A percentile compares a stretch with the other conserved stretches of the same genome.
These are phyloP conservation scores for Plumapathes pennacea DNA, from an alignment of 92 coral and sea anemone genomes.

Conservation along the genomic window DNA sequence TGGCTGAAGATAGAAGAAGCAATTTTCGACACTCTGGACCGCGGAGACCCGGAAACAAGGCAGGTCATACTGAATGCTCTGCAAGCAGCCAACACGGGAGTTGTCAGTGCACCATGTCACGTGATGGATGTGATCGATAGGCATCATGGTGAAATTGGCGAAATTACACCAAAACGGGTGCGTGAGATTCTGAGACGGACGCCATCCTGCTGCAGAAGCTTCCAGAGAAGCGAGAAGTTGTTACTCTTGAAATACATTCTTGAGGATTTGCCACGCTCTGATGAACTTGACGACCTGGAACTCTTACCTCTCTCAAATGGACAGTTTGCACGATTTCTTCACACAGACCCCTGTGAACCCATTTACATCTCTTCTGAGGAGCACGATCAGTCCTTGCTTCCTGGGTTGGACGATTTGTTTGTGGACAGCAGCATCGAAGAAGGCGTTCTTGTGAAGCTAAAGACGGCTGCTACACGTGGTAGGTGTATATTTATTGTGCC, in stretches of 20 bases:
- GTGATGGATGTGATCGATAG: conserved; percentile 21
- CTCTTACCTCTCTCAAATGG: conserved; percentile 60
- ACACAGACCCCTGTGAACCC: not conserved
- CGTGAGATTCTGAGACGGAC: conserved; percentile 19
- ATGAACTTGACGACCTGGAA: conserved; percentile 38
- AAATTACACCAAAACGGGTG: conserved; percentile 35
- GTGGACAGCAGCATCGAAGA: conserved; percentile 34
- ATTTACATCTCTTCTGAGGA: conserved; percentile 43
- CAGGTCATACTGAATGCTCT: conserved; percentile 2
- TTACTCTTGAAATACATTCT: conserved; percentile 50
- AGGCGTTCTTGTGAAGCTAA: conserved; percentile 12
- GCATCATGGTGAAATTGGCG: not conserved
- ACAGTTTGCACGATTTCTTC: conserved; percentile 28
- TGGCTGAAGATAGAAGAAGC: conserved; percentile 44
- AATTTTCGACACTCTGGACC: not conserved
- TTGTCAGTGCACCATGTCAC: conserved; percentile 62
- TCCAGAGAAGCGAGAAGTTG: conserved; percentile 27
- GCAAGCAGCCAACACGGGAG: conserved; percentile 13
- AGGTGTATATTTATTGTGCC: no score
- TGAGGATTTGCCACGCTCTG: conserved; percentile 22
- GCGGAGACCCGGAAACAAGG: not conserved
- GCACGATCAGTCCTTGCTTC: conserved; percentile 58
- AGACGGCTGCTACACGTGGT: conserved; percentile 23
- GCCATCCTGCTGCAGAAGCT: not conserved
- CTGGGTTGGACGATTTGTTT: conserved; percentile 54